Evolutionary conservation across 2,113 vertebrate species (phyloP).

Genomic region (Falcunculus frontatus): DNA sequence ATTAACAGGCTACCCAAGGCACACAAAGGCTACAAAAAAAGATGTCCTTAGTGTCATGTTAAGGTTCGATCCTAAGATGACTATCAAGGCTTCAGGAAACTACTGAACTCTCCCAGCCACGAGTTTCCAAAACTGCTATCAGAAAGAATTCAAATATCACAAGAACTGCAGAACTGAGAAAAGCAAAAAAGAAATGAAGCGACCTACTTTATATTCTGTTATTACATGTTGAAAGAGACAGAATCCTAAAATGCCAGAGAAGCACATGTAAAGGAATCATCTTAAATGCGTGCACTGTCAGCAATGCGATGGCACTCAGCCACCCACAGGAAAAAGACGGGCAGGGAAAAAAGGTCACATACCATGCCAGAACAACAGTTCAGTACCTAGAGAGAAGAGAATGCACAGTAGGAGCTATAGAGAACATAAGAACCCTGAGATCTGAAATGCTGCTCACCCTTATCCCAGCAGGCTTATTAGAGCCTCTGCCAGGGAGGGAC

Average conservation of each 20-base stretch:
- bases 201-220: conserved; percentile 31
- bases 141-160: not conserved
- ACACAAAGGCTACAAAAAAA: not conserved
- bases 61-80: not conserved
- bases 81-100: not conserved
- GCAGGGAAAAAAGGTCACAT: not conserved
- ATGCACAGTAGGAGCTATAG: not conserved
- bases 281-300: not conserved
- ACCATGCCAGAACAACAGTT: not conserved
- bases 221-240: not conserved
- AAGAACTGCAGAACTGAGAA: not conserved
- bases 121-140: not conserved
- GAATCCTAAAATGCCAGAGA: not conserved
- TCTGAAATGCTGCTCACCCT: not conserved
- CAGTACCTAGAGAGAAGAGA: not conserved
- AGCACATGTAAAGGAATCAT: not conserved
- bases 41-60: not conserved
- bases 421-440: not conserved
- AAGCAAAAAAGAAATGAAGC: not conserved
- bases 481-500: not conserved
- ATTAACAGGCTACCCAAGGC: not conserved
- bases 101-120: not conserved
- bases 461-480: not conserved
- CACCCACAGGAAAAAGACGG: not conserved
- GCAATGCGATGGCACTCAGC: not conserved